phyloP scores from a whole-genome alignment of 2,888 invertebrate species.

The Chelonus formosanus region DNA sequence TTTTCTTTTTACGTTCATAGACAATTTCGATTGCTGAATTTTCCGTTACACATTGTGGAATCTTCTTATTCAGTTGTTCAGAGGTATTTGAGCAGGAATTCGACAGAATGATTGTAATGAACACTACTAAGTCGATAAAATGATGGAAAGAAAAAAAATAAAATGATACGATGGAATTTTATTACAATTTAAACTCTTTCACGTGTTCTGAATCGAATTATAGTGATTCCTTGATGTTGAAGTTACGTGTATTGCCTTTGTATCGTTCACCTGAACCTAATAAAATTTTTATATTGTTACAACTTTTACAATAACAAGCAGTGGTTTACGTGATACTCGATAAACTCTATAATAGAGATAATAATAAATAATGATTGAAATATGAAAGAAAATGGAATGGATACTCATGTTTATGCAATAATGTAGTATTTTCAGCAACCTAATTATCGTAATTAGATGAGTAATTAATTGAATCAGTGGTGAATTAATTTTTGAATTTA shows the following conservation, averaged over 20 bases:
- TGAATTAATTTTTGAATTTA: not conserved
- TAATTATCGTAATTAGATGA: no score
- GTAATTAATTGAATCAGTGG: no score
- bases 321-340: no score
- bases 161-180: constrained; percentile 50
- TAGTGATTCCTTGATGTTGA: constrained; percentile 48
- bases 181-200: constrained; percentile 44
- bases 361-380: no score
- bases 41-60: constrained; percentile 9
- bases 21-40: constrained; percentile 7
- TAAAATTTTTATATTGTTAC: no score
- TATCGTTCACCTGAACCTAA: no score
- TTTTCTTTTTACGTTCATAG: constrained; percentile 6
- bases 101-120: constrained; percentile 12
- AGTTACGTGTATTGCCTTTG: constrained; percentile 53
- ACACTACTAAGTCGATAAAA: constrained; percentile 9
- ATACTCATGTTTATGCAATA: no score
- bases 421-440: no score
- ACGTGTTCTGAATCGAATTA: constrained; percentile 33
- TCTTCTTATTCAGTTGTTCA: not conserved
- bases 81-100: constrained; percentile 4
- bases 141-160: constrained; percentile 21
- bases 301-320: no score
- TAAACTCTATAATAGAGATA: constrained; percentile 1
- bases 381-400: no score